Evolutionary conservation across 2,888 invertebrate species (phyloP), one percentile per base, ranked within the genome.

Genomic region (Dicyrtomina minuta): DNA sequence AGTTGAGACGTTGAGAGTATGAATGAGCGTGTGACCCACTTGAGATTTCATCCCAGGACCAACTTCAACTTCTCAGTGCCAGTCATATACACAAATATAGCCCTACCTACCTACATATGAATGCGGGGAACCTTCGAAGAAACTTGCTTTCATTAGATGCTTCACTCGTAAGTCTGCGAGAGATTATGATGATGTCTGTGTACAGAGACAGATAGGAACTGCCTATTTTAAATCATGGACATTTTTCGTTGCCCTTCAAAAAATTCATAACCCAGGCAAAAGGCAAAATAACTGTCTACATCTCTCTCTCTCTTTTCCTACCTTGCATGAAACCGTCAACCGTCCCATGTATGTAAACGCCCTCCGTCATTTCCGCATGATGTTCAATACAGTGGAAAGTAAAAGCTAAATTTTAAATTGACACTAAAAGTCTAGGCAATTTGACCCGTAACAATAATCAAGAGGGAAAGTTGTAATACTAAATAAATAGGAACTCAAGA

Each of bases 11-110:
- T 20, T 60, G 43, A 22, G 59, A 3, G 43, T 43, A 60, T 13
- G 17, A 43, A 43, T 43, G 59, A 60, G 44, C 59, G 44, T 43
- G 59, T 60, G 59, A 60, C 59, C 59, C 59, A 60, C 59, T 60
- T 60, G 59, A 60, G 59, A 60, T 60, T 60, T 60, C 43, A 60
- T 60, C 43, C 41, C 17, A 56, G 20, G 17, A 17, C 20, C 10
- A 13, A 8, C n/a, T n/a, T n/a, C n/a, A n/a, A n/a, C n/a, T n/a
- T n/a, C n/a, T n/a, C n/a, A n/a, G n/a, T n/a, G n/a, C n/a, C n/a
- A n/a, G n/a, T n/a, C n/a, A n/a, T n/a, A n/a, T n/a, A n/a, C 44
- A 60, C 59, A 60, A 43, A 51, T 26, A 55, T n/a, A n/a, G n/a
- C n/a, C n/a, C n/a, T n/a, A n/a, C n/a, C n/a, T n/a, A n/a, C n/a